Base-by-base conservation (phyloP, 2,888 invertebrate species). In the Ormyrus nitidulus region DNA sequence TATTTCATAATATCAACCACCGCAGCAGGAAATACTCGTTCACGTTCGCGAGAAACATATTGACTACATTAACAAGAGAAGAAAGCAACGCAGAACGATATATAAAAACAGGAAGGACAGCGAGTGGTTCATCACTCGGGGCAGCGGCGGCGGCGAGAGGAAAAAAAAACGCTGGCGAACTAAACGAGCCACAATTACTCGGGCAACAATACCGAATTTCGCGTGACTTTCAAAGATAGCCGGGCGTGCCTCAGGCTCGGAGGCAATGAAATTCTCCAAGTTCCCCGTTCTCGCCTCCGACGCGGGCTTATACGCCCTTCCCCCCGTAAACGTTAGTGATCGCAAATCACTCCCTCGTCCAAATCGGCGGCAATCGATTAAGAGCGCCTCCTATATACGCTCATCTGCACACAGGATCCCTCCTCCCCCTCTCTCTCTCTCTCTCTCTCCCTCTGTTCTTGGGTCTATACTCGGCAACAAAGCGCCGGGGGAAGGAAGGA, bases 181-280 rank as follows among this genome's bases (percentile, higher is more conserved):
- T 19, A 19, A 19, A 19, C 19, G 19, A 1, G 19, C 19, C 19
- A 19, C 19, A 19, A 19, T 19, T 19, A 19, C 19, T 19, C 19
- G 19, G 19, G 19, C 19, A 19, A 19, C 19, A 19, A 19, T 49
- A 79, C 70, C 70, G 74, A 79, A 79, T 70, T 79, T 74, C 53
- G 74, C 64, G 70, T 75, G 70, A 79, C 74, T 70, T 75, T 79
- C 74, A 74, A 79, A 75, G 75, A 80, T 72, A 71, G 71, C 58
- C 76, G 46, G 34, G 54, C 46, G 54, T 75, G 65, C 68, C 70
- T 62, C 56, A 4, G 53, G 66, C 44, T 19, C 53, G 34, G 44
- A 11, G 48, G 64, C 69, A 77, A 80, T 80, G 77, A 77, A 80
- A 80, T 80, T 77, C 70, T 77, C 13, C 49, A 56, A 77, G 76